These are phyloP conservation scores for Corythornis leucogaster DNA, from an alignment of 2,797 vertebrate species.

Conservation along the genomic window DNA sequence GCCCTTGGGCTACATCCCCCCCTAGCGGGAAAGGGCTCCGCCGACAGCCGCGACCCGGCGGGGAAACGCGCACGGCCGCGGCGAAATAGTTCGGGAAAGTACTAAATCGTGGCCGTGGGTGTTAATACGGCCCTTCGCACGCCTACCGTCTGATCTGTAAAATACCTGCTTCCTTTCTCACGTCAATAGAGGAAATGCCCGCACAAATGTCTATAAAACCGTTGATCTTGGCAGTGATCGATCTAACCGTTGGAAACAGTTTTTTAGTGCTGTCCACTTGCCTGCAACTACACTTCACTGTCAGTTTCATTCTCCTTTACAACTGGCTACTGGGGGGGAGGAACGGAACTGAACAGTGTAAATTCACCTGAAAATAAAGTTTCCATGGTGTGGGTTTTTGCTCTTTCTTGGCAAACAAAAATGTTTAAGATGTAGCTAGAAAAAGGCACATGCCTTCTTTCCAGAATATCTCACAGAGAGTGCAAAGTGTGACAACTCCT, in stretches of 20 bases:
- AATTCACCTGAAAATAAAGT: neutral
- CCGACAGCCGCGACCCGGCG: neutral
- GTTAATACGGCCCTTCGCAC: accelerated
- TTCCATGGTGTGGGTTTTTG: accelerated
- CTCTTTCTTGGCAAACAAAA: neutral
- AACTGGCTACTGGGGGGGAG: neutral
- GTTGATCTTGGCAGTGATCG: accelerated
- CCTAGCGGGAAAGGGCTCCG: neutral
- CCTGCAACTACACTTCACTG: neutral
- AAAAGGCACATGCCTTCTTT: neutral
- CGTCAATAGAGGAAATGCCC: accelerated
- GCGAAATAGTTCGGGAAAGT: accelerated
- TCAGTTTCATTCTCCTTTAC: neutral
- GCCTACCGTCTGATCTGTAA: no score
- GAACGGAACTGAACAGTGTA: accelerated
- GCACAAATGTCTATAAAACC: accelerated
- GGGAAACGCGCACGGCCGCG: accelerated
- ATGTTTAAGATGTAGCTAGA: accelerated
- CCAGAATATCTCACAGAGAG: neutral
- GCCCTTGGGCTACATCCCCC: neutral
- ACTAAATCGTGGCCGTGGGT: accelerated
- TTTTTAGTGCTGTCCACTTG: neutral
- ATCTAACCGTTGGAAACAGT: accelerated
- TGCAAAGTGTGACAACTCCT: accelerated
- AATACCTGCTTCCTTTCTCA: neutral